These are phyloP conservation scores for Odocoileus virginianus DNA, from an alignment of 2,113 vertebrate species.

Conservation along the genomic window DNA sequence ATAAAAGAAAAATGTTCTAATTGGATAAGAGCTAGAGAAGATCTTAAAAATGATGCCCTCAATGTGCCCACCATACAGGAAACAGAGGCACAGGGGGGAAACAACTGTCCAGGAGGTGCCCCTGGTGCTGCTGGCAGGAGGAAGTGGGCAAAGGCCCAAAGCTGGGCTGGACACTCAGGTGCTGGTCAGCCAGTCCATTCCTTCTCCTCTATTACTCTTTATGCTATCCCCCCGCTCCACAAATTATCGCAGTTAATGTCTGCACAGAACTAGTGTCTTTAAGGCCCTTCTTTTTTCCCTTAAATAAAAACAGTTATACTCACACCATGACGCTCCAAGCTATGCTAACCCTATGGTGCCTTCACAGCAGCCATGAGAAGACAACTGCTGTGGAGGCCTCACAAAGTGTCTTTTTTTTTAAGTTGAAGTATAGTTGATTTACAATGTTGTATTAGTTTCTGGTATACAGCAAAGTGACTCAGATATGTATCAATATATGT, in stretches of 20 bases:
- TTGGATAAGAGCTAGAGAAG: background rate
- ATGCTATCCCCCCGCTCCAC: background rate
- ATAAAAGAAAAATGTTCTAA: background rate
- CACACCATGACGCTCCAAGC: accelerated
- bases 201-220: background rate
- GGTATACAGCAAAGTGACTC: background rate
- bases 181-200: too few species aligned
- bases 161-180: background rate
- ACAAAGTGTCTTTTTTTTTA: background rate
- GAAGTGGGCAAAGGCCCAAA: too few species aligned
- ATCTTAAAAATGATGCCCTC: background rate
- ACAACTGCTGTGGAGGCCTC: background rate
- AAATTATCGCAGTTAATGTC: background rate
- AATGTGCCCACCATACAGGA: background rate
- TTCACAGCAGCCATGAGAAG: background rate
- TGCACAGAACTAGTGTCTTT: background rate
- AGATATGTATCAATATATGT: background rate
- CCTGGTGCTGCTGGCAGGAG: background rate
- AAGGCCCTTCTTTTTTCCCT: background rate
- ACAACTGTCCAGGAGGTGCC: background rate
- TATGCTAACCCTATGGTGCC: accelerated
- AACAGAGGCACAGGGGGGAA: background rate
- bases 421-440: background rate
- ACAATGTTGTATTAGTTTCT: background rate
- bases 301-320: background rate